Evolutionary conservation across 2,888 invertebrate genomes (phyloP).

Genomic region (Cryptus armator): DNA sequence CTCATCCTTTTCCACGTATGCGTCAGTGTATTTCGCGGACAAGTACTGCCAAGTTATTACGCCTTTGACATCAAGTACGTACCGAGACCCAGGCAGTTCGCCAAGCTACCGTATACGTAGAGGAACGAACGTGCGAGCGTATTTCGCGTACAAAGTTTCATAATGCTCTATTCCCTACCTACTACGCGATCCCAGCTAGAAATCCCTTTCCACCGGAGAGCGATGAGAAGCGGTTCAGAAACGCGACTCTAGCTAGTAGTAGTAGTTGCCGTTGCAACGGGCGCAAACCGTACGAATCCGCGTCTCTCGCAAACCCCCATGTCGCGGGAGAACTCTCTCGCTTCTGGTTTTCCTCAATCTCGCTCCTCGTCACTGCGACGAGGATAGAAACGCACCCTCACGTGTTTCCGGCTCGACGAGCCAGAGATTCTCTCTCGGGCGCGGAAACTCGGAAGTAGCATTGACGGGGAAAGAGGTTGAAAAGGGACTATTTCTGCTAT

Average conservation of each 20-base stretch:
- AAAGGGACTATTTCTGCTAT: neutral
- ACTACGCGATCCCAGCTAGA: neutral
- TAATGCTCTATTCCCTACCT: constrained; percentile 55
- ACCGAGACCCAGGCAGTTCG: constrained; percentile 60
- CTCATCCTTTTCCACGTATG: constrained; percentile 18
- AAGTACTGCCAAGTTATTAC: constrained; percentile 78
- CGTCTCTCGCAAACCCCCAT: neutral
- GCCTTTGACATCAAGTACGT: constrained; percentile 78
- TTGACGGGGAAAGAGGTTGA: constrained; percentile 8
- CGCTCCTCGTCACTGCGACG: constrained; percentile 22
- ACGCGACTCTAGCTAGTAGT: constrained; percentile 22
- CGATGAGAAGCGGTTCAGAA: constrained; percentile 3
- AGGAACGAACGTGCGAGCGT: constrained; percentile 29
- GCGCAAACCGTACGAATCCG: constrained; percentile 37
- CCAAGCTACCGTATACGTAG: constrained; percentile 41
- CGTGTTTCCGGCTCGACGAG: constrained; percentile 35
- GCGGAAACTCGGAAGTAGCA: constrained; percentile 22
- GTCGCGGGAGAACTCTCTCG: neutral
- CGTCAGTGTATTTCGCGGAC: constrained; percentile 66
- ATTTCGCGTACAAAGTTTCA: constrained; percentile 68
- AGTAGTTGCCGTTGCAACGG: constrained; percentile 36
- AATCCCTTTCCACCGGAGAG: neutral
- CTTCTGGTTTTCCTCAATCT: neutral
- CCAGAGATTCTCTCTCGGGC: constrained; percentile 10
- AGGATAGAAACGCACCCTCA: constrained; percentile 37